phyloP scores from a whole-genome alignment of 2,888 invertebrate species.

The Polydrusus cervinus region DNA sequence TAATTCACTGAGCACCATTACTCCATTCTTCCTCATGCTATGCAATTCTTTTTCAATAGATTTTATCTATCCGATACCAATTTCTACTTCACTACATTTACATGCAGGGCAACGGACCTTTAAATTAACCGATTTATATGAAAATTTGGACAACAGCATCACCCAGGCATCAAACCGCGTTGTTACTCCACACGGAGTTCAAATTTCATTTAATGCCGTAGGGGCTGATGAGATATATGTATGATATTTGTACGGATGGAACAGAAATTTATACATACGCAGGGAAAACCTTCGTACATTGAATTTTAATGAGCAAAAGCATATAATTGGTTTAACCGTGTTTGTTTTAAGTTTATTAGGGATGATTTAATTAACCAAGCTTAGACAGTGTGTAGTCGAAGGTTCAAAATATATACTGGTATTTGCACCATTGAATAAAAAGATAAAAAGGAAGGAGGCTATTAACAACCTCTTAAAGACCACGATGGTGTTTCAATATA shows the following conservation, averaged over 20 bases:
- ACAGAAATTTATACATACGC: constrained; percentile 22
- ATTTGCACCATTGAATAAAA: too few relatives aligned
- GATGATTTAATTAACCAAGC: constrained; percentile 1
- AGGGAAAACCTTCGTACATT: constrained; percentile 32
- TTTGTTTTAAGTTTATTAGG: constrained; percentile 34
- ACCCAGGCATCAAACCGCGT: not conserved
- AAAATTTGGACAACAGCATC: too few relatives aligned
- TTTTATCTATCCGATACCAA: too few relatives aligned
- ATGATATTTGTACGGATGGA: constrained; percentile 34
- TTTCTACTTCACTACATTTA: not conserved
- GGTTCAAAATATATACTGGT: too few relatives aligned
- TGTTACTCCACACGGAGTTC: constrained; percentile 32
- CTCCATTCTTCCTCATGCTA: too few relatives aligned
- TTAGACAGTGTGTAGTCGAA: not conserved
- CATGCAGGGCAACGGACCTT: not conserved
- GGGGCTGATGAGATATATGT: constrained; percentile 44
- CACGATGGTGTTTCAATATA: too few relatives aligned
- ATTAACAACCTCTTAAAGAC: too few relatives aligned
- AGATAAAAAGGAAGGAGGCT: too few relatives aligned
- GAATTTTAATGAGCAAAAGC: constrained; percentile 32
- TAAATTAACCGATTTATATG: constrained; percentile 29
- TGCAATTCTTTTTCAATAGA: too few relatives aligned
- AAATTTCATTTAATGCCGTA: constrained; percentile 39
- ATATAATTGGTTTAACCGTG: constrained; percentile 6
- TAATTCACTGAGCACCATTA: too few relatives aligned